A percentile compares a stretch with the other conserved stretches of the same genome.
phyloP scores from a whole-genome alignment of 2,113 vertebrate species.

The Cercopithecus mona region DNA sequence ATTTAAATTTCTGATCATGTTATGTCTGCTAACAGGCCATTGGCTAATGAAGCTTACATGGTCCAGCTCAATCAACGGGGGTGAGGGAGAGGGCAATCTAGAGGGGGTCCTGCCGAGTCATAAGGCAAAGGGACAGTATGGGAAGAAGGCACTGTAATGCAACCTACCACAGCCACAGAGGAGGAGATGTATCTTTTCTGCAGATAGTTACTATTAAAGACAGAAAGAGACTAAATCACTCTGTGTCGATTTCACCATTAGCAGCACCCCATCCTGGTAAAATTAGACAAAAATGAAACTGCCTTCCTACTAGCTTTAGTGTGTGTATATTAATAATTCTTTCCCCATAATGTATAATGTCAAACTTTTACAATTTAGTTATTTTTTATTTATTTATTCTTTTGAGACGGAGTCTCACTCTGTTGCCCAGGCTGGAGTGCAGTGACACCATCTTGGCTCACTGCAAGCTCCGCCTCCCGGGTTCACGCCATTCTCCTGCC shows the following conservation, averaged over 20 bases:
- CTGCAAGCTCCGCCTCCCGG: too few species aligned
- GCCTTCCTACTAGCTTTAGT: not conserved
- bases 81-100: not conserved
- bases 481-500: too few species aligned
- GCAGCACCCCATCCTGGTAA: not conserved
- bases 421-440: too few species aligned
- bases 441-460: too few species aligned
- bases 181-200: not conserved
- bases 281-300: not conserved
- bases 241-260: not conserved
- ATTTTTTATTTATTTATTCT: not conserved
- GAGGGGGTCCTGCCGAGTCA: not conserved
- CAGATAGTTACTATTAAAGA: not conserved
- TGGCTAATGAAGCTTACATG: not conserved
- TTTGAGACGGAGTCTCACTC: not conserved
- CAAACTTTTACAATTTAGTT: not conserved
- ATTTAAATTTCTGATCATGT: too few species aligned
- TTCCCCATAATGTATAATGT: not conserved
- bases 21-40: not conserved
- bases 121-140: too few species aligned
- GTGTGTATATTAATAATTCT: not conserved
- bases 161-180: not conserved
- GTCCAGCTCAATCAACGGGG: too few species aligned
- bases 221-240: not conserved
- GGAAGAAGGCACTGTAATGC: not conserved